These are phyloP conservation scores for Anseranas semipalmata DNA, from an alignment of 2,113 vertebrate species.

Conservation along the genomic window DNA sequence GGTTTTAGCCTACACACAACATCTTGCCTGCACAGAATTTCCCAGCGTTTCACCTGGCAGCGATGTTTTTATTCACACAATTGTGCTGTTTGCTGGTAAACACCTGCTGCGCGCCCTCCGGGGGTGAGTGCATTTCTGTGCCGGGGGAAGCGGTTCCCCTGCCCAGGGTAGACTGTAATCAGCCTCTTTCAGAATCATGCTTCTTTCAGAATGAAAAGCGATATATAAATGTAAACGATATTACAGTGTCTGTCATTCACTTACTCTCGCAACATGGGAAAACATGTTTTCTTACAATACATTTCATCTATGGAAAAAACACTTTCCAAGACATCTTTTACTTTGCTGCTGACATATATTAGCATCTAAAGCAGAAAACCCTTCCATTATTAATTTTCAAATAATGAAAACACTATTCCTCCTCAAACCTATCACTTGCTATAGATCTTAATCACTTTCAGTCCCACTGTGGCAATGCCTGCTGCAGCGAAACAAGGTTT, in stretches of 20 bases:
- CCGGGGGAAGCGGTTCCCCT: not conserved
- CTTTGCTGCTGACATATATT: not conserved
- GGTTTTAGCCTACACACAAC: not conserved
- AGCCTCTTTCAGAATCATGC: too few species aligned
- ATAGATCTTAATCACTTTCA: constrained; percentile 9
- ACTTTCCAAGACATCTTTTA: not conserved
- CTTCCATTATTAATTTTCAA: constrained; percentile 34
- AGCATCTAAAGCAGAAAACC: constrained; percentile 15
- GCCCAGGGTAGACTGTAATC: not conserved
- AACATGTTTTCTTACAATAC: not conserved
- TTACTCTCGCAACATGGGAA: not conserved
- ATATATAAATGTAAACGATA: not conserved
- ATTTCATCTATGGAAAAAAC: not conserved
- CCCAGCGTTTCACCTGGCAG: not conserved
- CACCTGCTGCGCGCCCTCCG: not conserved
- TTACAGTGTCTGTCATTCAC: not conserved
- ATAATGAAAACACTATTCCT: constrained; percentile 6
- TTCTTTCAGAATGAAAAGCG: not conserved
- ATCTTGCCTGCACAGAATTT: not conserved
- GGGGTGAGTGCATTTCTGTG: not conserved
- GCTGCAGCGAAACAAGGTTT: not conserved
- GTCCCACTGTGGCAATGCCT: not conserved
- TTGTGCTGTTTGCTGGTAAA: not conserved
- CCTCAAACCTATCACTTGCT: not conserved
- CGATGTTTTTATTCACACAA: not conserved